Evolutionary conservation across 2,797 vertebrate genomes (phyloP).

Genomic region (Benthosema pterotum): DNA sequence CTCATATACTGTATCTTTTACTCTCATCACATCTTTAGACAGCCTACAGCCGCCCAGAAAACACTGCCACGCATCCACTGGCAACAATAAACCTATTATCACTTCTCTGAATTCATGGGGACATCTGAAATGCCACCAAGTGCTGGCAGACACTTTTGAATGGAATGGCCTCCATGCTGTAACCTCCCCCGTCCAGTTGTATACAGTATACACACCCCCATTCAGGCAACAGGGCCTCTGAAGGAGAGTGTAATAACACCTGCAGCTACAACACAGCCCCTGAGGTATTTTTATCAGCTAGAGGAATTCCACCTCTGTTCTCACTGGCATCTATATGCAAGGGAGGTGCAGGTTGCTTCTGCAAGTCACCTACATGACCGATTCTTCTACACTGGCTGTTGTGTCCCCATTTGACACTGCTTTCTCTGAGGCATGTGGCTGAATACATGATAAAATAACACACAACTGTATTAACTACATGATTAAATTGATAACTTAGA

Average conservation of each 20-base stretch:
- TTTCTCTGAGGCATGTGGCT: conserved; percentile 5
- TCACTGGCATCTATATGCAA: conserved; percentile 27
- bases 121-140: conserved; percentile 4
- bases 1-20: too few species aligned
- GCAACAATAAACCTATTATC: conserved; percentile 2
- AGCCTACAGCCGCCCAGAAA: too few species aligned
- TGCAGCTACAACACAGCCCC: conserved; percentile 60
- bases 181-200: not conserved
- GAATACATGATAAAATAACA: too few species aligned
- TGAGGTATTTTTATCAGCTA: conserved; percentile 77
- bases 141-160: not conserved
- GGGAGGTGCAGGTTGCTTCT: conserved; percentile 15
- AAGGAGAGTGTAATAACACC: conserved; percentile 76
- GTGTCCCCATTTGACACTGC: not conserved
- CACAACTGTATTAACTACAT: too few species aligned
- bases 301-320: conserved; percentile 70
- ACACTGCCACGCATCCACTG: too few species aligned
- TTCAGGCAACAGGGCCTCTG: conserved; percentile 48
- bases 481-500: not conserved
- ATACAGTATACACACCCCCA: not conserved
- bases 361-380: conserved; percentile 29
- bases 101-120: conserved; percentile 15
- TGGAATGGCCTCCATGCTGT: conserved; percentile 7
- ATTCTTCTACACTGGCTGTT: conserved; percentile 13
- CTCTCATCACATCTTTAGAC: too few species aligned